phyloP scores from a whole-genome alignment of 2,113 vertebrate species.

The Donacobius atricapilla region DNA sequence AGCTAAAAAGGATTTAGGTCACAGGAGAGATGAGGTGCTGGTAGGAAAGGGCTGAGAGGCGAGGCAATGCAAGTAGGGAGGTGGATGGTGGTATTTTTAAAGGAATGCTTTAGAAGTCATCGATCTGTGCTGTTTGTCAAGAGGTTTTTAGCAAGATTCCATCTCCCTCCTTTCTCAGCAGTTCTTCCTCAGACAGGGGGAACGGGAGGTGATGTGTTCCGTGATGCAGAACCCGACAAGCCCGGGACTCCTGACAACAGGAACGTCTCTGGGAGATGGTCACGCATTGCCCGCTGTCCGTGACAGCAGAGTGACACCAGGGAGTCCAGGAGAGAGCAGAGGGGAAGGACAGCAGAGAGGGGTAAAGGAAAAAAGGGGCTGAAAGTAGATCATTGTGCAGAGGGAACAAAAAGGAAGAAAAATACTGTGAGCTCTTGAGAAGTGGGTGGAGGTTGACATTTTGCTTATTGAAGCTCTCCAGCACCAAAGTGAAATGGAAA shows the following conservation, averaged over 20 bases:
- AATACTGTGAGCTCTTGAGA: not conserved
- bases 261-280: not conserved
- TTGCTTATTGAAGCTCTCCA: not conserved
- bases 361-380: not conserved
- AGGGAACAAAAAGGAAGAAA: not conserved
- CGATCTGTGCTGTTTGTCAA: not conserved
- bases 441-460: not conserved
- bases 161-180: not conserved
- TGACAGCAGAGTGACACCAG: not conserved
- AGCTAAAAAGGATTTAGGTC: conserved; percentile 55
- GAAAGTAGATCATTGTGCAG: not conserved
- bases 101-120: not conserved
- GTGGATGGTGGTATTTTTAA: not conserved
- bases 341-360: not conserved
- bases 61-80: not conserved
- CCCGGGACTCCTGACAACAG: not conserved
- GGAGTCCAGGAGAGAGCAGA: not conserved
- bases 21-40: not conserved
- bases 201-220: not conserved
- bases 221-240: not conserved
- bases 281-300: accelerated
- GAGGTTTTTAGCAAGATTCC: not conserved
- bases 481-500: not conserved
- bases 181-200: not conserved
- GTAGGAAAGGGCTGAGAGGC: not conserved